Percentiles rank a stretch among this genome's conserved stretches.
phyloP scores from a whole-genome alignment of 2,888 invertebrate species.

The Periphyllus acericola region DNA sequence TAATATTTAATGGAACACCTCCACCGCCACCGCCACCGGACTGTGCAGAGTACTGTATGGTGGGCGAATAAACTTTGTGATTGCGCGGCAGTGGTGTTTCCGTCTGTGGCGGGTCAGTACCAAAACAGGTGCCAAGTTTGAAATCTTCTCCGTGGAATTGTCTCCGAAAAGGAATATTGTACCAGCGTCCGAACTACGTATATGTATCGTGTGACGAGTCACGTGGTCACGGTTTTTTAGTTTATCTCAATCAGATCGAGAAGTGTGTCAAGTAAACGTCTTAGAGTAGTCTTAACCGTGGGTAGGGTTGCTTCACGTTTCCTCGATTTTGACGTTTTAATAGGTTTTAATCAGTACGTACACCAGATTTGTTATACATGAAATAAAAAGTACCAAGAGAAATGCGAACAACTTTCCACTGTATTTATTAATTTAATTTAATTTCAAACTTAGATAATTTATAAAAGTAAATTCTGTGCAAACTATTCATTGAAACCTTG shows the following conservation, averaged over 20 bases:
- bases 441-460: conserved; percentile 8
- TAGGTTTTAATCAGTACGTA: background rate
- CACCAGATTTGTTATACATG: background rate
- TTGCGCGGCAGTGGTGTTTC: background rate
- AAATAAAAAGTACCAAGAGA: background rate
- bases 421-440: conserved; percentile 38
- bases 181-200: too few relatives aligned
- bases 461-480: conserved; percentile 22
- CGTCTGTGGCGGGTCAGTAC: too few relatives aligned
- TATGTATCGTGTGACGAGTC: too few relatives aligned
- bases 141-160: background rate
- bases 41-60: background rate
- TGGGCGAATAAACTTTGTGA: too few relatives aligned
- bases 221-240: background rate
- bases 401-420: background rate
- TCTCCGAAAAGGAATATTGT: background rate
- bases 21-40: background rate
- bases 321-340: background rate
- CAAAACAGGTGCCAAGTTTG: background rate
- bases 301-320: too few relatives aligned
- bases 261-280: too few relatives aligned
- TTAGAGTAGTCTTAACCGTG: too few relatives aligned
- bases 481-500: conserved; percentile 31
- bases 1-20: background rate
- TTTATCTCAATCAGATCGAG: background rate